Evolutionary conservation across 2,888 invertebrate genomes (phyloP).

Genomic region (Cerceris rybyensis): DNA sequence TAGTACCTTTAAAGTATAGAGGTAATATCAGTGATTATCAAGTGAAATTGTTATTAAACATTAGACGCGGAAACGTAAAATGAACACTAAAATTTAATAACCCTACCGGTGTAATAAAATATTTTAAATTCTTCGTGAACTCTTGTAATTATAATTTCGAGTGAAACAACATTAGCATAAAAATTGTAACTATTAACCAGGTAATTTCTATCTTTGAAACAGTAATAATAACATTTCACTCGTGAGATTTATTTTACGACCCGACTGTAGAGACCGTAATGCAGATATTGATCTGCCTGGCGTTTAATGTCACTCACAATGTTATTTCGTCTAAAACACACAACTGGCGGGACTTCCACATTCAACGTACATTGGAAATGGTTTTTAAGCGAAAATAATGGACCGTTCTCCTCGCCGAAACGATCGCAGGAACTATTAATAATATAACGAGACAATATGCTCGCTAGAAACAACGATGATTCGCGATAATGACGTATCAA

Average conservation of each 20-base stretch:
- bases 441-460: background rate
- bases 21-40: too few relatives aligned
- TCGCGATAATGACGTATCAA: background rate
- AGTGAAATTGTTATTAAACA: too few relatives aligned
- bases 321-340: constrained; percentile 58
- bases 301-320: constrained; percentile 64
- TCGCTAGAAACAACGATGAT: background rate
- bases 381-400: constrained; percentile 12
- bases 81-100: background rate
- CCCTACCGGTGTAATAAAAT: background rate
- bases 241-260: constrained; percentile 62
- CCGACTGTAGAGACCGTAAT: constrained; percentile 37
- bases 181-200: constrained; percentile 36
- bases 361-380: constrained; percentile 21
- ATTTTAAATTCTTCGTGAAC: background rate
- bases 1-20: too few relatives aligned
- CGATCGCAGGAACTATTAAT: background rate
- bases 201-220: constrained; percentile 42
- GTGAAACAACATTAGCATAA: constrained; percentile 18
- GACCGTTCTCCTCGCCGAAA: background rate
- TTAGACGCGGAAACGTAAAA: too few relatives aligned
- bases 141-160: constrained; percentile 1
- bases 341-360: constrained; percentile 49
- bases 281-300: constrained; percentile 61
- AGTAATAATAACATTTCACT: constrained; percentile 48